A percentile compares a stretch with the other conserved stretches of the same genome.
Conservation (phyloP, 2,888 invertebrate genomes). For the Neelides folsomi region DNA sequence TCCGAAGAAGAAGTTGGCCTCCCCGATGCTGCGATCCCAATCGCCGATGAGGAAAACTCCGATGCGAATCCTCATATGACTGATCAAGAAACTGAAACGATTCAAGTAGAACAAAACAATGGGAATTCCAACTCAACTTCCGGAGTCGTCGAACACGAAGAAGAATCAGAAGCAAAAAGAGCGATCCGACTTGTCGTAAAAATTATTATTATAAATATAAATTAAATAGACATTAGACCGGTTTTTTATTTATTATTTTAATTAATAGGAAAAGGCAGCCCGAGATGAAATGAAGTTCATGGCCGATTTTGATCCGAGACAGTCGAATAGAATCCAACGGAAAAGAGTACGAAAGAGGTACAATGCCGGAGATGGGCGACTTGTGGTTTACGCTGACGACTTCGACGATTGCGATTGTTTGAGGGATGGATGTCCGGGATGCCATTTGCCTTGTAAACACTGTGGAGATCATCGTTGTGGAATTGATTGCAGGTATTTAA, state of each 20-base stretch:
- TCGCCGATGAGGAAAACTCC: too few species aligned
- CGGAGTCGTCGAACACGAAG: too few species aligned
- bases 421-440: conserved; percentile 61
- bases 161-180: too few species aligned
- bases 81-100: too few species aligned
- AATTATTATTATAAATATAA: too few species aligned
- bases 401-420: conserved; percentile 73
- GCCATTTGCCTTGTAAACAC: conserved; percentile 64
- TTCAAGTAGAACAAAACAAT: too few species aligned
- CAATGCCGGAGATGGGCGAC: conserved; percentile 10
- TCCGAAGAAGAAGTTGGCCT: too few species aligned
- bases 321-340: conserved; percentile 11
- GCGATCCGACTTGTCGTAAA: too few species aligned
- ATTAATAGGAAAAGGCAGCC: conserved; percentile 3
- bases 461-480: conserved; percentile 66
- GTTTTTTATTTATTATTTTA: background rate
- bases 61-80: too few species aligned
- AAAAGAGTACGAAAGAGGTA: conserved; percentile 11
- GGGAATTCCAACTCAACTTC: too few species aligned
- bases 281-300: conserved; percentile 20
- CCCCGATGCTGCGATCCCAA: too few species aligned
- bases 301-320: conserved; percentile 17
- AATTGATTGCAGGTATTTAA: conserved; percentile 63
- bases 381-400: conserved; percentile 14
- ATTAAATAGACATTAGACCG: too few species aligned